Percentiles rank a stretch among this genome's conserved stretches.
Conservation (phyloP, 2,113 vertebrate genomes). For the Prunella himalayana region DNA sequence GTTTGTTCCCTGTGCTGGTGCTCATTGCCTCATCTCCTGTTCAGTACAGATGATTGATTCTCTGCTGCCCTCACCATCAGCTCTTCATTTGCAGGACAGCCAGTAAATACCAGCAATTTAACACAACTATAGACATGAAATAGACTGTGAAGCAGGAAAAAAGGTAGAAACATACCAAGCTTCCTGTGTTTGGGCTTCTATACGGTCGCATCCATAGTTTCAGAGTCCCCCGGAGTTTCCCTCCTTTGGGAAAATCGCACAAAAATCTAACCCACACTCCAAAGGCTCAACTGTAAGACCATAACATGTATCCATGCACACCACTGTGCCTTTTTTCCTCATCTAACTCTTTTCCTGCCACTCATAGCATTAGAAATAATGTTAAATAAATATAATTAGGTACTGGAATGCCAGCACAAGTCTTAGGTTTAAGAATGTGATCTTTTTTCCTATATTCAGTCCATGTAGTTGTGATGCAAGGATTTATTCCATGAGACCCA, state of each 20-base stretch:
- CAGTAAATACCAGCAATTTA: background rate
- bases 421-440: background rate
- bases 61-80: background rate
- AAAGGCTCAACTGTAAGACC: background rate
- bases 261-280: background rate
- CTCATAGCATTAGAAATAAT: background rate
- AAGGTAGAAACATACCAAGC: background rate
- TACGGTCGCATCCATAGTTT: rapidly evolving
- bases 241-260: background rate
- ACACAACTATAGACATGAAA: background rate
- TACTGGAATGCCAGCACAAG: background rate
- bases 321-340: background rate
- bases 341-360: background rate
- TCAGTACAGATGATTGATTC: no score
- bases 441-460: background rate
- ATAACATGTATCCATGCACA: background rate
- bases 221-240: background rate
- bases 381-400: background rate
- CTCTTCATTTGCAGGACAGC: background rate
- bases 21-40: background rate
- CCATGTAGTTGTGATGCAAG: background rate
- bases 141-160: background rate
- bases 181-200: background rate
- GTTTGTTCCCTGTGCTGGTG: background rate
- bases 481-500: background rate